These are phyloP conservation scores for Platalea minor DNA, from an alignment of 2,797 vertebrate genomes.

Conservation along the genomic window DNA sequence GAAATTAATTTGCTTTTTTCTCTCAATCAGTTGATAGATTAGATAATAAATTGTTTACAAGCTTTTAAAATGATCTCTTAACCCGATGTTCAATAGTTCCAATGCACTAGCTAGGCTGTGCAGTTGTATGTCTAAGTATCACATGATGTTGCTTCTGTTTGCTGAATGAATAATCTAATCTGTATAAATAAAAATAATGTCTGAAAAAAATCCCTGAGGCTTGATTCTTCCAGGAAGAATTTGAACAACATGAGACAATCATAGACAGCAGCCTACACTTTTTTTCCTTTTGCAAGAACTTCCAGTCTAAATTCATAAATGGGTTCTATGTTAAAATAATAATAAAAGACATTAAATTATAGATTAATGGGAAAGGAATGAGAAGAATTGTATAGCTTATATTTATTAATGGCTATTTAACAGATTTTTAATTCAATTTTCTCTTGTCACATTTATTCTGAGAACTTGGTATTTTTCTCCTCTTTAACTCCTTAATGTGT, in stretches of 20 bases:
- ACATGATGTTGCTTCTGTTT: background rate
- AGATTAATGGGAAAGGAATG: background rate
- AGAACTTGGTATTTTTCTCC: background rate
- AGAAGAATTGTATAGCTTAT: background rate
- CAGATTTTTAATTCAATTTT: background rate
- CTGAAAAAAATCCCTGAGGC: background rate
- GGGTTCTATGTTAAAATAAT: background rate
- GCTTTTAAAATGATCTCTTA: background rate
- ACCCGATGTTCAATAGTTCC: background rate
- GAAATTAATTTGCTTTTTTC: background rate
- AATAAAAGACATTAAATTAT: background rate
- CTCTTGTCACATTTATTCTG: background rate
- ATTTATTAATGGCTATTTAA: slow-evolving; percentile 5
- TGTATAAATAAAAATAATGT: background rate
- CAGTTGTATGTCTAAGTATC: background rate
- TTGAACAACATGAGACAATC: background rate
- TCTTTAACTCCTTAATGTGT: background rate
- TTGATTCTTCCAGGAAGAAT: background rate
- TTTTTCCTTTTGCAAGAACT: background rate
- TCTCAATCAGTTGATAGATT: background rate
- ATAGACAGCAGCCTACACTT: background rate
- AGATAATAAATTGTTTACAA: background rate
- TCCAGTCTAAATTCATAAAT: background rate
- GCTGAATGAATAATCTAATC: background rate
- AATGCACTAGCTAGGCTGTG: background rate